Evolutionary conservation across 2,797 vertebrate genomes (phyloP), one percentile per base, ranked within the genome.

Genomic region (Brachyrhaphis roseni): DNA sequence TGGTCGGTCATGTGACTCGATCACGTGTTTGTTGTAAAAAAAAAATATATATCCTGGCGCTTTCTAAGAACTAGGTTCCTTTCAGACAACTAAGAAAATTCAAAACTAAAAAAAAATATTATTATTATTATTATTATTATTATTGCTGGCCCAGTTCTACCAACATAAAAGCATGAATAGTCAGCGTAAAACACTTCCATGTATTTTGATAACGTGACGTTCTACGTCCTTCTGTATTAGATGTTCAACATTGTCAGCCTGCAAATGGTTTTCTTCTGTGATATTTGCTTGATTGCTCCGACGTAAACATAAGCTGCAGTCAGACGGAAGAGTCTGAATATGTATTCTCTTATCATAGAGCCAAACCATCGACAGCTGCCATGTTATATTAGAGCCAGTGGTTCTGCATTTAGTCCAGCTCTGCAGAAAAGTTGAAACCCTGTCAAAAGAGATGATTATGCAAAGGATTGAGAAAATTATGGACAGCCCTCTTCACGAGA

Each of bases 1-100:
- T 83, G 84, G 89, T 77, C 59, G 16, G 53, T 91, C 94, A 95
- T 92, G 93, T 95, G 94, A 95, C 75, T 76, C 8, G 13, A 26
- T 95, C 94, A 95, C 92, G 90, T 94, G 94, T 91, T 66, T 0
- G 15, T 3, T 80, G 49, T 64, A 11, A 16, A 49, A 20, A 26
- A 26, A 53, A 13, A 55, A n/a, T n/a, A n/a, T n/a, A n/a, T n/a
- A n/a, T 20, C 1, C 10, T 20, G 16, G 4, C 41, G 53, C 28
- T 34, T 34, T 62, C 28, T 31, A 7, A 57, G 53, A 28, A 28
- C 11, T n/a, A 28, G 26, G 10, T n/a, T n/a, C 26, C n/a, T 11
- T 13, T 13, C n/a, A 10, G 53, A 28, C n/a, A 13, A 53, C 51
- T 53, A 53, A 53, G 3, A 28, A 12, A 1, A 57, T 28, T 57